Conservation (phyloP, 2,113 vertebrate genomes). For the Campylomormyrus tamandua region DNA sequence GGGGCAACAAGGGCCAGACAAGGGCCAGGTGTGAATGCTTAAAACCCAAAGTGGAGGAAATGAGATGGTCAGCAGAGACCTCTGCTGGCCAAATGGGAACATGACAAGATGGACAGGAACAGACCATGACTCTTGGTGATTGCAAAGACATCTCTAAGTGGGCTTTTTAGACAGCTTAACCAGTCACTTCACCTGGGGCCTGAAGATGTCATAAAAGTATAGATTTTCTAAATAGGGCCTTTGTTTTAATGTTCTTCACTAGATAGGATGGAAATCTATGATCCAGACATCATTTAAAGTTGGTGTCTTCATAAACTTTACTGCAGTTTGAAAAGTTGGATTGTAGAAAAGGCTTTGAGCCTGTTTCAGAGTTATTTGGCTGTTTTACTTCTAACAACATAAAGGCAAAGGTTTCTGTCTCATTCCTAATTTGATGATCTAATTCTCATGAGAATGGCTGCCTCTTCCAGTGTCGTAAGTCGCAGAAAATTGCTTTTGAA, state of each 20-base stretch:
- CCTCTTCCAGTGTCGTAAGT: neutral
- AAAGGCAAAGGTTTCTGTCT: neutral
- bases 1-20: neutral
- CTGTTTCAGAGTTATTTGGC: neutral
- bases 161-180: too few species aligned
- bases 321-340: neutral
- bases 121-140: neutral
- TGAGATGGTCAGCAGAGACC: neutral
- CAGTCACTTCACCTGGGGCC: neutral
- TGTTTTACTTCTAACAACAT: neutral
- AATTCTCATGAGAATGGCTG: neutral
- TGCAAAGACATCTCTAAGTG: neutral
- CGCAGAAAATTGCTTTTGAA: neutral
- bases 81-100: neutral
- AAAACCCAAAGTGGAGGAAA: neutral
- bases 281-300: neutral
- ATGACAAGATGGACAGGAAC: neutral
- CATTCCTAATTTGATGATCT: neutral
- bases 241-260: neutral
- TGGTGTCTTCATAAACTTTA: neutral
- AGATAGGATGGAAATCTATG: neutral
- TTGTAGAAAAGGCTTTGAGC: neutral
- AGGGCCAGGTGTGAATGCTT: neutral
- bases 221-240: neutral
- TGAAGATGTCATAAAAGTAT: neutral